Base-by-base conservation (phyloP, 2,113 vertebrate species). In the Phalacrocorax pelagicus region DNA sequence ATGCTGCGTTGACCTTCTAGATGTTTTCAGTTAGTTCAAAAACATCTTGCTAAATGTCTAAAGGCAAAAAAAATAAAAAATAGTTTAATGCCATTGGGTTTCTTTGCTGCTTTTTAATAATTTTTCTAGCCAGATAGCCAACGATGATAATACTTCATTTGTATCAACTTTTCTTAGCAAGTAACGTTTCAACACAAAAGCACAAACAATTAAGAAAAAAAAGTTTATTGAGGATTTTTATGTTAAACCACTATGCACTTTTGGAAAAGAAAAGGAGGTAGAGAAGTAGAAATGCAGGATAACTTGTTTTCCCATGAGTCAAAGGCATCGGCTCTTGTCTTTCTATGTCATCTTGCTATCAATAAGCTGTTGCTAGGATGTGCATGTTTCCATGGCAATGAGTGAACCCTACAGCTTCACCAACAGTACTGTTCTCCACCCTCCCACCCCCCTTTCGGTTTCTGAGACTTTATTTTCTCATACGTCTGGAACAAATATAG, bases 341-440 rank as follows among this genome's bases (percentile, higher is more conserved):
- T 92, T 87, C 83, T 88, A 88, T 96, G 96, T 96, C 95, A 86
- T 82, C 92, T 70, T 88, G 83, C 67, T 94, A 97, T 94, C 96
- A 97, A 95, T 96, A 96, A 95, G 90, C 97, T 93, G 97, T 97
- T 97, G 96, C 97, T 97, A 97, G 92, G 96, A 96, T 91, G 86
- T 92, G 94, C 74, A 67, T 1, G 91, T 97, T 97, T 95, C 97
- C 97, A 97, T 97, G 94, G 96, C 81, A 96, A 97, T 94, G 83
- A 72, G 49, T 88, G 93, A 97, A 97, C 94, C 88, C 90, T 86
- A 91, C 88, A 81, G 94, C 92, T 94, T 84, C 63, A 74, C 82
- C 83, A 92, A 81, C 88, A 94, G 70, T 86, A 44, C 77, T 73
- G 46, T 13, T 96, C 83, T 55, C 47, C 46, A 65, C 26, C 22